Evolutionary conservation across 2,888 invertebrate genomes (phyloP), one percentile per base, ranked within the genome.

Genomic region (Microdon myrmicae): DNA sequence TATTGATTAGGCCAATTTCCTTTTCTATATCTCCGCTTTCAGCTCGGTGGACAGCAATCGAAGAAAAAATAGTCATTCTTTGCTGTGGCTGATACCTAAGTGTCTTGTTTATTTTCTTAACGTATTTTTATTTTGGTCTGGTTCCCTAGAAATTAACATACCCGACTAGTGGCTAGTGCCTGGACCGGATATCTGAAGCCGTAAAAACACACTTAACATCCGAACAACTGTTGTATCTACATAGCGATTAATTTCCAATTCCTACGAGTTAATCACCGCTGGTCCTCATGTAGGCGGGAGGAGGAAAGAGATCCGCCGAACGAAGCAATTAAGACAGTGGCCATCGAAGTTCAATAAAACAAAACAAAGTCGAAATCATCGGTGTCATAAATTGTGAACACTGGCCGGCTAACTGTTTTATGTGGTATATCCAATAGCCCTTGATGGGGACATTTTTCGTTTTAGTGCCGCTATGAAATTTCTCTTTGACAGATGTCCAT

Each of bases 401-500:
- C 56, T 16, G n/a, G 17, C 35, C 35, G 37, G 37, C 45, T 58
- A 58, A 64, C 64, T 51, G 64, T 64, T 51, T 39, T 31, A 14
- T 48, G 5, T 4, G 6, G 20, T 8, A 32, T 41, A 20, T 22
- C 14, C 17, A 26, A 26, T 17, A 41, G 34, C 14, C 35, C 9
- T 23, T 28, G 41, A 47, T 53, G 41, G 56, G 58, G 37, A 38
- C 41, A 32, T 58, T 37, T 64, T 58, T 64, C 47, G 53, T 58
- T 64, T 64, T 58, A 64, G 58, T 64, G 58, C 48, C 51, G 47
- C 56, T 58, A 58, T 47, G 56, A 64, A 64, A 64, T 64, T 56
- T 64, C 64, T 58, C 37, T 58, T 58, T 64, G 64, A 64, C 64
- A 64, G 64, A 58, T 64, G 58, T 58, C 58, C 58, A 64, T 64